These are phyloP conservation scores for Tinamus guttatus DNA, from an alignment of 2,113 vertebrate species.

Conservation along the genomic window DNA sequence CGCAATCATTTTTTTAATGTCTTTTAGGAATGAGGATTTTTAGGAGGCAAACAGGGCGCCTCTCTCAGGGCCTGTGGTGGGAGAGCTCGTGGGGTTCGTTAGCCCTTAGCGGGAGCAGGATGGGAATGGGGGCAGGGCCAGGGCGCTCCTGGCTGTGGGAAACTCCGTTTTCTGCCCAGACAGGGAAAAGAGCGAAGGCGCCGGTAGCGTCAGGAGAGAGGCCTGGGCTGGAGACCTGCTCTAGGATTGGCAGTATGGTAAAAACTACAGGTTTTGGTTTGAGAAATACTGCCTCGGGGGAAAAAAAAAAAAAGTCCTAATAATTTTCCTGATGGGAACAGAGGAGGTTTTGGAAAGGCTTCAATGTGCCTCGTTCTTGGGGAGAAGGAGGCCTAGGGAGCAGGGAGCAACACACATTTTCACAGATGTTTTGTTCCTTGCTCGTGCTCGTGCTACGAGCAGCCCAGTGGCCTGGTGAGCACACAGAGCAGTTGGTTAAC, in stretches of 20 bases:
- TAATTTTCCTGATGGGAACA: neutral
- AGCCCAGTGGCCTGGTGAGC: neutral
- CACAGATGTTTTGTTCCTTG: neutral
- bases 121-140: no score
- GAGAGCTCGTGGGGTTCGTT: neutral
- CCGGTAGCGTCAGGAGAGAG: no score
- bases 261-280: neutral
- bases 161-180: no score
- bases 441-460: neutral
- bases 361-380: no score
- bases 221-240: no score
- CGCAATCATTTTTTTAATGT: neutral
- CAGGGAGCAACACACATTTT: neutral
- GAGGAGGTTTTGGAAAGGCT: neutral
- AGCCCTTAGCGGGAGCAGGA: neutral
- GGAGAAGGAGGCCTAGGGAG: neutral
- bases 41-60: no score
- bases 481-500: neutral
- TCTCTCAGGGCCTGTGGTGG: neutral
- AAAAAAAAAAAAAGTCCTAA: neutral
- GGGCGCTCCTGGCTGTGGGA: no score
- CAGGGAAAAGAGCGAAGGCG: no score
- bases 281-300: neutral
- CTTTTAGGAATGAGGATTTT: neutral
- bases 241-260: neutral